Evolutionary conservation across 2,797 vertebrate species (phyloP), one percentile per base, ranked within the genome.

Genomic region (Prionace glauca): DNA sequence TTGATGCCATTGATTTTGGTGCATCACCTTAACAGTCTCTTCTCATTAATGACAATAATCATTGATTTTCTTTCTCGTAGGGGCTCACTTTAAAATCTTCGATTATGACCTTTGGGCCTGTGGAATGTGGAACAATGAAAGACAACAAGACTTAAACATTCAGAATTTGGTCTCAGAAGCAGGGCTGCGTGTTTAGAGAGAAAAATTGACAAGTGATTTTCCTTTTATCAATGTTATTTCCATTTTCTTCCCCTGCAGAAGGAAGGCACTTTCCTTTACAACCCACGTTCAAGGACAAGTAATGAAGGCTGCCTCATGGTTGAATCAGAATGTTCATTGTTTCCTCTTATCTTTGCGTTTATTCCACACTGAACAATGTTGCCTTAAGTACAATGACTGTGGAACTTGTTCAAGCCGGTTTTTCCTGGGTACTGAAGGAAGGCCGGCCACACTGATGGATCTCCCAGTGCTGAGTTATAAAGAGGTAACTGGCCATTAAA

Each of bases 161-260:
- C 29, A 32, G 32, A 1, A 90, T 65, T 90, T 90, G 32, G 87
- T 18, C 5, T 20, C 36, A 1, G 45, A 84, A 84, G 36, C 81
- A 84, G 36, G 56, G 18, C 14, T 65, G 60, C 32, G 36, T 84
- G 41, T 24, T 45, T 22, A 20, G 81, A 84, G 41, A 84, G 7
- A 84, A 7, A 45, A 84, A 84, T 22, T 45, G 36, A 84, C 81
- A 94, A 94, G n/a, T 71, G 67, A 71, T 94, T 71, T 93, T 71
- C 91, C 41, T 36, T n/a, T 41, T 24, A 71, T 71, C 92, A 45
- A 45, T 3, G 14, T 36, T 71, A 94, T 12, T 94, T 71, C 36
- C 41, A 72, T 26, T 29, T 24, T 18, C 14, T 65, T 60, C 60
- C 87, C 60, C 4, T 90, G 3, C 29, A 62, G n/a, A 90, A 29